Percentiles rank a stretch among this genome's conserved stretches.
Evolutionary conservation across 2,888 invertebrate species (phyloP).

Genomic region (Ceramica pisi): DNA sequence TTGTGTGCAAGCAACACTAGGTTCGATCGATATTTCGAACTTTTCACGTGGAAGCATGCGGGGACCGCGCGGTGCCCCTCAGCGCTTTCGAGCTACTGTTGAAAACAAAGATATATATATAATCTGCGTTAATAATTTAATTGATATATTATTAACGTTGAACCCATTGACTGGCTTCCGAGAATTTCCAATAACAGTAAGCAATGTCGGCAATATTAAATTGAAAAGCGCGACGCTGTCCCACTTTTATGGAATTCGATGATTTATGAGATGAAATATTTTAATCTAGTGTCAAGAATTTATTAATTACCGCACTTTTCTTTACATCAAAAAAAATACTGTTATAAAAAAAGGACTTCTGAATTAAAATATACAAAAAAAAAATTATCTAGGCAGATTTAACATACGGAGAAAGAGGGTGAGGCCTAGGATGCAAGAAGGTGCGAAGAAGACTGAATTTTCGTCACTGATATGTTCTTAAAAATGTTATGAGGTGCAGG

Average conservation of each 20-base stretch:
- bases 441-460: neutral
- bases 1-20: too few relatives aligned
- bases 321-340: too few relatives aligned
- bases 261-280: conserved; percentile 3
- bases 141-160: too few relatives aligned
- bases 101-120: too few relatives aligned
- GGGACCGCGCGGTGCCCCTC: too few relatives aligned
- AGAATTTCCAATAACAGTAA: neutral
- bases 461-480: neutral
- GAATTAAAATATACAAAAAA: too few relatives aligned
- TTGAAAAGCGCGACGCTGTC: neutral
- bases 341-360: neutral
- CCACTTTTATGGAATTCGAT: neutral
- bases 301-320: neutral
- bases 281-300: neutral
- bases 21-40: too few relatives aligned
- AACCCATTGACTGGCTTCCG: neutral
- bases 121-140: too few relatives aligned
- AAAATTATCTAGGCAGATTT: too few relatives aligned
- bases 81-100: too few relatives aligned
- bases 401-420: neutral
- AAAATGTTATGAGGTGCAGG: neutral
- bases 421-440: neutral
- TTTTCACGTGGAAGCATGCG: too few relatives aligned
- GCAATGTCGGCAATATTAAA: neutral